Evolutionary conservation across 53 echinoderm and acorn worm genomes (phyloP), one percentile per base, ranked within the genome.

Genomic region (Holothuria leucospilota): DNA sequence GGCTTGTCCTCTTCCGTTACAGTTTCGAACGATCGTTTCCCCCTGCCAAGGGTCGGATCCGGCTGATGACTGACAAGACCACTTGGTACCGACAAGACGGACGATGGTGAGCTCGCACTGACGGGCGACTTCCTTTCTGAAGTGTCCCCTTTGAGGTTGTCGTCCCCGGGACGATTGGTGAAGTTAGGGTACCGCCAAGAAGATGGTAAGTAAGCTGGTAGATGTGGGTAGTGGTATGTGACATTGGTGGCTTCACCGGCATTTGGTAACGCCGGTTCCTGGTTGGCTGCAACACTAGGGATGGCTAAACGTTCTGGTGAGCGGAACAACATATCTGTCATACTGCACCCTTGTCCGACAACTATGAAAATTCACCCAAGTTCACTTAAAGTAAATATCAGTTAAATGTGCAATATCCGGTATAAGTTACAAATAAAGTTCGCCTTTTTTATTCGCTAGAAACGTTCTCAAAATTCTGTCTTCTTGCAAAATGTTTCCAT

Each of bases 301-400:
- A 83, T 83, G 49, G 84, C 84, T 67, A 83, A 46, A 13, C 65
- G 65, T 83, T 83, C 84, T 38, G 84, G 84, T 18, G 84, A 83
- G 12, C 84, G 84, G 29, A 83, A 83, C 41, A 83, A 83, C 65
- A 83, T 83, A 42, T 83, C 84, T 46, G 84, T 83, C 84, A 83
- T 83, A 23, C 51, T 83, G 82, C 9, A 30, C 10, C 29, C 28
- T 71, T 46, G 28, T 67, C 34, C 28, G 25, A 29, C 68, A 67
- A 67, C 68, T 13, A 0, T 18, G 23, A 67, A 56, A 16, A 18
- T 9, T 56, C 18, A 56, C 56, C 15, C 56, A 56, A 56, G 56
- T 56, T 16, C 16, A 56, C 56, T 3, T 56, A 16, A 56, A 18
- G 15, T 56, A 56, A 56, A 56, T 56, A 56, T 3, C 4, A 56